Evolutionary conservation across 2,113 vertebrate species (phyloP), one percentile per base, ranked within the genome.

Genomic region (Ctenomys sociabilis): DNA sequence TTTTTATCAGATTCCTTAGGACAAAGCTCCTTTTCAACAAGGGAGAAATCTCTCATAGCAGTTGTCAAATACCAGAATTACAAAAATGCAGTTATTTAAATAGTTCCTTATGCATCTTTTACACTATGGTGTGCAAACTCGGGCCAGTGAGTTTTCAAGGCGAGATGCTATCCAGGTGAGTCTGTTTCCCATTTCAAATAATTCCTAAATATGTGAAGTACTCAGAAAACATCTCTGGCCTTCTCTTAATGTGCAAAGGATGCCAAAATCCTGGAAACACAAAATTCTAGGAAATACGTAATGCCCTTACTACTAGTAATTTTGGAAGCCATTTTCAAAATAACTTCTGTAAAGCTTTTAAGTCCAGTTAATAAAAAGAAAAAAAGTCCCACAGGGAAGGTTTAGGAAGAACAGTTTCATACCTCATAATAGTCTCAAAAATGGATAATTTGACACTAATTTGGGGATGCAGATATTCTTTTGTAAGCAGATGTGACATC

Each of bases 121-220:
- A 24, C 87, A 92, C 40, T 59, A 81, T 49, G n/a, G 45, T 78
- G 40, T 90, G 59, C 81, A 93, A 92, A 95, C 45, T 92, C 0
- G 0, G 64, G 54, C 84, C 72, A 68, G 75, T 28, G 26, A 93
- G 70, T n/a, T 95, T 90, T 85, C 43, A 92, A 88, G 59, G 82
- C 22, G 91, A 95, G 92, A 95, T 95, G 93, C n/a, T 94, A 90
- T 32, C 57, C 78, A 93, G 92, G 84, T 97, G 68, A 97, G n/a
- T 90, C 95, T 97, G 95, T 95, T 97, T 95, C 88, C 97, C 95
- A 97, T 97, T 96, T 97, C 92, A 93, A 91, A 85, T 93, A 97
- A 92, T 96, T 93, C 88, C 88, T 30, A 77, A 96, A 96, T 97
- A 96, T 85, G 72, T 85, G 35, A 92, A 94, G 91, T 93, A 75